phyloP scores from a whole-genome alignment of 2,797 vertebrate genomes.

The Molossus alvarezi region DNA sequence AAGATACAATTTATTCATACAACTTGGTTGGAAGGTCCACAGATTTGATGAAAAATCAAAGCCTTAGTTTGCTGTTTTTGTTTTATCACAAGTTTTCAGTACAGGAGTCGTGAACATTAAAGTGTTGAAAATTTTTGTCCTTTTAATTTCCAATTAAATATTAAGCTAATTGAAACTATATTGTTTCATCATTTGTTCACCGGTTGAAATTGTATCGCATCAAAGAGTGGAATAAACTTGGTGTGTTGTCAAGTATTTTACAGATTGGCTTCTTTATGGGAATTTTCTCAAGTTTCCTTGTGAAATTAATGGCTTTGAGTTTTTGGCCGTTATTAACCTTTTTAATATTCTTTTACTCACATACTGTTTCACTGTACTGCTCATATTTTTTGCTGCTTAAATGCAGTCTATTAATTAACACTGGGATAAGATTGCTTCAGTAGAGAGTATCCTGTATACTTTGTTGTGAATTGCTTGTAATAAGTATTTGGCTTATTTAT shows the following conservation, averaged over 20 bases:
- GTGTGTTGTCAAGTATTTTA: neutral
- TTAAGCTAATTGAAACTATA: neutral
- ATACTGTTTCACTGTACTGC: neutral
- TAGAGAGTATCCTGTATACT: neutral
- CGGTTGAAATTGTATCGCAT: neutral
- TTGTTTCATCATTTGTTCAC: neutral
- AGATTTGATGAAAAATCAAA: neutral
- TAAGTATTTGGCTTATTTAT: neutral
- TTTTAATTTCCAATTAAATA: neutral
- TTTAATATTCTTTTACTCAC: neutral
- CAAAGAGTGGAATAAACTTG: neutral
- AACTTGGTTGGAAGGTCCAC: neutral
- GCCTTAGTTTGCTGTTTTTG: neutral
- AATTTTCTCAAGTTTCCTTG: neutral
- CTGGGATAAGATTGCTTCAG: neutral
- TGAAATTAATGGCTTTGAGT: neutral
- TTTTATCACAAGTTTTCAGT: neutral
- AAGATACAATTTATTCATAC: neutral
- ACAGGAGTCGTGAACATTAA: neutral
- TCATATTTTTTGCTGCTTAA: neutral
- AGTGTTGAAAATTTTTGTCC: neutral
- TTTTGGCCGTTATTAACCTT: neutral
- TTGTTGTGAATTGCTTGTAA: constrained; percentile 47
- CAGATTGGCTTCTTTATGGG: neutral
- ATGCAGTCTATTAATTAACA: neutral